These are phyloP conservation scores for Phocides pigmalion DNA, from an alignment of 1,140 invertebrate genomes.

Conservation along the genomic window DNA sequence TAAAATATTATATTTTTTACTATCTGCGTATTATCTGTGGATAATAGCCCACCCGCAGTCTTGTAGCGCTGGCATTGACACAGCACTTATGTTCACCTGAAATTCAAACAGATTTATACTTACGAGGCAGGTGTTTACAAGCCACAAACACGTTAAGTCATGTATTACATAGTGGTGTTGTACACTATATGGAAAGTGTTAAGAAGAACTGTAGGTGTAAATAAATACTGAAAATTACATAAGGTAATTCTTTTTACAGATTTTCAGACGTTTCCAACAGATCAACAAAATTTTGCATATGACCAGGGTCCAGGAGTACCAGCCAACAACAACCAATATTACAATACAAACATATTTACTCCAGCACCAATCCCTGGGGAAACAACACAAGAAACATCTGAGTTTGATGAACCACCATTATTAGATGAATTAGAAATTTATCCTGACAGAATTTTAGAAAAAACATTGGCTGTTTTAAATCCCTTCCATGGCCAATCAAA, in stretches of 20 bases:
- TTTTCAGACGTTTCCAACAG: slow-evolving; percentile 77
- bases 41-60: too few relatives aligned
- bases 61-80: too few relatives aligned
- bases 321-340: slow-evolving; percentile 74
- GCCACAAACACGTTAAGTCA: too few relatives aligned
- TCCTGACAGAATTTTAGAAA: slow-evolving; percentile 95
- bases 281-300: slow-evolving; percentile 73
- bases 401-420: slow-evolving; percentile 91
- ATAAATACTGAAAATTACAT: too few relatives aligned
- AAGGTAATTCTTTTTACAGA: slow-evolving; percentile 65
- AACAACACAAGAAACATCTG: slow-evolving; percentile 52
- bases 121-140: too few relatives aligned
- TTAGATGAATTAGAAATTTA: slow-evolving; percentile 97
- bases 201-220: too few relatives aligned
- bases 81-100: too few relatives aligned
- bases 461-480: slow-evolving; percentile 95
- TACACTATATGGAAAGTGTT: too few relatives aligned
- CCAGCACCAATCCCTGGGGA: slow-evolving; percentile 76
- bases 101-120: too few relatives aligned
- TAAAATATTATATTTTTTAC: too few relatives aligned
- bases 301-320: slow-evolving; percentile 67
- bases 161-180: too few relatives aligned
- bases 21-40: too few relatives aligned
- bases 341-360: slow-evolving; percentile 82
- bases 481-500: slow-evolving; percentile 90